These are phyloP conservation scores for Hiodon alosoides DNA, from an alignment of 2,113 vertebrate genomes.

Conservation along the genomic window DNA sequence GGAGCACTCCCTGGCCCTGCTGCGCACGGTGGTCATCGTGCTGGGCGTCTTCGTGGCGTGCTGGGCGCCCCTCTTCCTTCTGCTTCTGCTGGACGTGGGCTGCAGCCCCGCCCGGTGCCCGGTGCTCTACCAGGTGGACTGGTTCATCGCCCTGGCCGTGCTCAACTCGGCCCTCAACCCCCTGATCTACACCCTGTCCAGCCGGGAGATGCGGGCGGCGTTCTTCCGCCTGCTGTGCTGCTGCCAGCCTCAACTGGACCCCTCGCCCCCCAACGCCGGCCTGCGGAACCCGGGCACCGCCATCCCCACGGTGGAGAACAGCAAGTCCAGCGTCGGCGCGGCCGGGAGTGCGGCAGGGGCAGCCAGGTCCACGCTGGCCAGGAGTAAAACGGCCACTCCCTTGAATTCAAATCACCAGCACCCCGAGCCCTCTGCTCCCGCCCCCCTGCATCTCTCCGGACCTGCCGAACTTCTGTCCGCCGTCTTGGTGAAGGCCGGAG, in stretches of 20 bases:
- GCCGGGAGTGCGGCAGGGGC: slow-evolving; percentile 30
- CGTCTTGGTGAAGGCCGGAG: slow-evolving; percentile 62
- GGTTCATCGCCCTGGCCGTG: slow-evolving; percentile 68
- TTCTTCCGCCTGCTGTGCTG: slow-evolving; percentile 63
- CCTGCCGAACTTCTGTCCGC: slow-evolving; percentile 61
- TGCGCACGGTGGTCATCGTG: slow-evolving; percentile 66
- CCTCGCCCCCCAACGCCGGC: slow-evolving; percentile 31
- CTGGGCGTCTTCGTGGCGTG: slow-evolving; percentile 65
- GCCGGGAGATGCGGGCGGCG: slow-evolving; percentile 64
- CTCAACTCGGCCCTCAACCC: slow-evolving; percentile 72
- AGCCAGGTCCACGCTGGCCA: slow-evolving; percentile 35
- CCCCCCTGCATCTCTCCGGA: slow-evolving; percentile 43
- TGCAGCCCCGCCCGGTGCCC: slow-evolving; percentile 56
- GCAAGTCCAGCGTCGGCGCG: slow-evolving; percentile 56
- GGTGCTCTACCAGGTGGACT: slow-evolving; percentile 63
- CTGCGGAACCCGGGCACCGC: slow-evolving; percentile 44
- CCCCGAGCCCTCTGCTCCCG: slow-evolving; percentile 37
- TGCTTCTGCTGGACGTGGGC: slow-evolving; percentile 65
- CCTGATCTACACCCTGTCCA: slow-evolving; percentile 67
- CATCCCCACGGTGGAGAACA: slow-evolving; percentile 61
- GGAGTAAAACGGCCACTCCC: slow-evolving; percentile 39
- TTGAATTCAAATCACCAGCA: slow-evolving; percentile 48
- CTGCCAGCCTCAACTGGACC: slow-evolving; percentile 45
- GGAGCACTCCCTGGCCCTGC: slow-evolving; percentile 60
- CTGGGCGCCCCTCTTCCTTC: slow-evolving; percentile 65